Conservation (phyloP, 2,888 invertebrate species). For the Gryllus longicercus region DNA sequence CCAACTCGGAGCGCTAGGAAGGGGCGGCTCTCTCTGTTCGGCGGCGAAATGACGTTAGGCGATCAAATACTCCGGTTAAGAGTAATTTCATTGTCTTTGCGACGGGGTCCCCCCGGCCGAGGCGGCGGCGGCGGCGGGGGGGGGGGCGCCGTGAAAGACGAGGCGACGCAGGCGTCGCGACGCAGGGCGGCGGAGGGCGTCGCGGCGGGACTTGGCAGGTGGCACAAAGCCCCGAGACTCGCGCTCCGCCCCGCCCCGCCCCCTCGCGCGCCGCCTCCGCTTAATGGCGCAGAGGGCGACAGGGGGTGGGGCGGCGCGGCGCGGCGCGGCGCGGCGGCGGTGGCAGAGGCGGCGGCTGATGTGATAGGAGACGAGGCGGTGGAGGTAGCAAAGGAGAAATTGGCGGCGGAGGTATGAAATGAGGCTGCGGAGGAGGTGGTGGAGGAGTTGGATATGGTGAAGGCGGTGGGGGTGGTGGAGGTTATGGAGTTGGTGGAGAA, state of each 20-base stretch:
- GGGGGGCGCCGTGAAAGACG: background rate
- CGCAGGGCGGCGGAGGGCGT: background rate
- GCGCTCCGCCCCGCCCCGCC: too few relatives aligned
- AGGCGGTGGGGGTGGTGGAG: too few relatives aligned
- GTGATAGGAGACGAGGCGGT: background rate
- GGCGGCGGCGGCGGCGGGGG: background rate
- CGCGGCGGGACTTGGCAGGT: background rate
- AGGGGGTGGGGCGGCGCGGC: too few relatives aligned
- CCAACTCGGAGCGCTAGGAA: too few relatives aligned
- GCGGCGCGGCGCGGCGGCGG: background rate
- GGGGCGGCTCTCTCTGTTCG: background rate
- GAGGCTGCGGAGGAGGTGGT: too few relatives aligned
- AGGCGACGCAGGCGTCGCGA: background rate
- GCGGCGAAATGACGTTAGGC: background rate
- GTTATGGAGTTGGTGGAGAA: too few relatives aligned
- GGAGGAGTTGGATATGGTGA: too few relatives aligned
- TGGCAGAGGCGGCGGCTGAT: background rate
- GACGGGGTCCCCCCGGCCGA: background rate
- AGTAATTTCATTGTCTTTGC: conserved; percentile 17
- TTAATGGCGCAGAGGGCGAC: background rate
- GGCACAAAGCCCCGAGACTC: background rate
- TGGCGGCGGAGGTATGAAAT: too few relatives aligned
- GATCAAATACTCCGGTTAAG: conserved; percentile 17
- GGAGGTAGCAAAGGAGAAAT: background rate
- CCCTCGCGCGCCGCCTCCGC: background rate